Base-by-base conservation (phyloP, 1,140 invertebrate species). In the Cyclargus thomasi region DNA sequence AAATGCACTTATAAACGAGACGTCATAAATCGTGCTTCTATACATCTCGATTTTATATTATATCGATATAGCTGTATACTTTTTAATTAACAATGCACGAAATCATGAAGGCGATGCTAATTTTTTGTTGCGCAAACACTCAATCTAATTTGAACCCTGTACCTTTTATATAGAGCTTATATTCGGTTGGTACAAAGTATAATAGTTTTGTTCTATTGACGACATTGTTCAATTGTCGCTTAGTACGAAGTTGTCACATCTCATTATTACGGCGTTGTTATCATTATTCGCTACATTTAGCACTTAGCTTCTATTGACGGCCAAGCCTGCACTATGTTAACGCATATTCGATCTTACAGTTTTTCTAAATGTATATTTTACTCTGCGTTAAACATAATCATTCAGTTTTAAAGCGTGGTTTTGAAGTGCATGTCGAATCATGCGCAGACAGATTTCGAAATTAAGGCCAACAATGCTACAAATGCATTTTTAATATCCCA, bases 201-300 rank as follows among this genome's bases (percentile, higher is more conserved):
- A 65, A 64, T 39, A 11, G 62, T 70, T 70, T 70, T 67, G 53
- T 66, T 67, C 68, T 66, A 68, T 47, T 22, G 53, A 23, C 35
- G 62, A 64, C 68, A 68, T 73, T 72, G 70, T 65, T 55, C 65
- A 67, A 77, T 73, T 75, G 74, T 77, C 70, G 68, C 67, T 53
- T 65, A 63, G 18, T 20, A 20, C 7, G 2, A 11, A 59, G 55
- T 59, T 59, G 55, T 59, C 55, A 20, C 20, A 10, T 18, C 5
- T 8, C 21, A 17, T 59, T 59, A 59, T 59, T 20, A 20, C 55
- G 10, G 18, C 11, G 55, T 20, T 59, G 17, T 59, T 20, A 11
- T 55, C 55, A 59, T 59, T 59, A 59, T 59, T 59, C 39, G 17
- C 20, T 59, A 20, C n/a, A 47, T 59, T 59, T 59, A 59, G 18